These are phyloP conservation scores for Drosophila mayaguana DNA, from an alignment of 2,888 invertebrate genomes.

Conservation along the genomic window DNA sequence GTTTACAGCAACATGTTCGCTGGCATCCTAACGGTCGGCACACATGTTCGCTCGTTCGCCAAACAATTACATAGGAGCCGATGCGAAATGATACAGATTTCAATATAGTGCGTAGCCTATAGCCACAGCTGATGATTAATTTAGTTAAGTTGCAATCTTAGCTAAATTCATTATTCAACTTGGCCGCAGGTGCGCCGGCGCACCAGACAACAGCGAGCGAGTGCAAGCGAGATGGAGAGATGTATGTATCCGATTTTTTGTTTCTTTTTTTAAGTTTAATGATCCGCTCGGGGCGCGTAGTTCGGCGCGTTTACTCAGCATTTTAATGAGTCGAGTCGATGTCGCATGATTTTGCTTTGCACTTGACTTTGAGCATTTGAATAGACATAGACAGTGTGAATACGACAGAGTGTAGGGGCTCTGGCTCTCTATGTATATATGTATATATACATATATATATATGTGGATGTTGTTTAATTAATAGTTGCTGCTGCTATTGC, in stretches of 20 bases:
- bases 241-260: neutral
- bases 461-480: slow-evolving; percentile 45
- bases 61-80: slow-evolving; percentile 26
- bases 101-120: slow-evolving; percentile 35
- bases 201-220: neutral
- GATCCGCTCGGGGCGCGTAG: slow-evolving; percentile 47
- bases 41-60: slow-evolving; percentile 19
- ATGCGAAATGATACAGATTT: slow-evolving; percentile 38
- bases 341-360: slow-evolving; percentile 52
- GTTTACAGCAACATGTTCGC: slow-evolving; percentile 35
- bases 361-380: slow-evolving; percentile 66
- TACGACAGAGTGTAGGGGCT: neutral
- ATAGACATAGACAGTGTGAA: slow-evolving; percentile 20
- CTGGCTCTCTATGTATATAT: slow-evolving; percentile 4
- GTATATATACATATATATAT: neutral
- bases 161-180: slow-evolving; percentile 19
- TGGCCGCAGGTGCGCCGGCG: slow-evolving; percentile 38
- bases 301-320: slow-evolving; percentile 55
- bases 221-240: slow-evolving; percentile 20
- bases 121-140: slow-evolving; percentile 22
- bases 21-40: too few relatives aligned
- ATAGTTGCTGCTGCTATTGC: slow-evolving; percentile 29
- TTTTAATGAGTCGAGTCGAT: slow-evolving; percentile 64
- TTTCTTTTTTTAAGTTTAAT: slow-evolving; percentile 24
- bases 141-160: slow-evolving; percentile 13